Percentiles rank a stretch among this genome's conserved stretches.
phyloP scores from a whole-genome alignment of 2,797 vertebrate species.

The Micrastur ruficollis region DNA sequence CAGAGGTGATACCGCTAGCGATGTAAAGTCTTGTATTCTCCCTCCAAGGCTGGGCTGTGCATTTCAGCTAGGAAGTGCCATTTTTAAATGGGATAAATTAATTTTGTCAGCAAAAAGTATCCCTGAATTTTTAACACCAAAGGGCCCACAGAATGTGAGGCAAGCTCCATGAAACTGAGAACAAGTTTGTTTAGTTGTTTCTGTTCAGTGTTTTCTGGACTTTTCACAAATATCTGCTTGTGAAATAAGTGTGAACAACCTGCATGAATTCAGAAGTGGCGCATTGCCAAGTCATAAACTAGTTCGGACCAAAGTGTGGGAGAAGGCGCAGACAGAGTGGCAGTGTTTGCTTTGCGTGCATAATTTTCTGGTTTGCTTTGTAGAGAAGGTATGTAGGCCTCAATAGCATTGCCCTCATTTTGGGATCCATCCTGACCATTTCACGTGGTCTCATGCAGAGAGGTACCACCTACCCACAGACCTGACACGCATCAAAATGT shows the following conservation, averaged over 20 bases:
- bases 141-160: neutral
- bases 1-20: neutral
- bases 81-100: neutral
- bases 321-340: accelerated
- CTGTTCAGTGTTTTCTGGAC: neutral
- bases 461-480: accelerated
- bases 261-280: neutral
- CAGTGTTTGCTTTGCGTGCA: neutral
- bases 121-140: neutral
- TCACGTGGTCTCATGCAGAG: neutral
- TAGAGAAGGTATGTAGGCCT: neutral
- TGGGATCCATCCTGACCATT: neutral
- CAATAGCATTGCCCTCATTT: neutral
- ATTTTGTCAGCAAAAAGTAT: neutral
- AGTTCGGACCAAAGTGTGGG: neutral
- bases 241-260: neutral
- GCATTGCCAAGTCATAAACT: accelerated
- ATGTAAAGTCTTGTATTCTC: neutral
- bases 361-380: neutral
- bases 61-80: neutral
- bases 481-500: accelerated
- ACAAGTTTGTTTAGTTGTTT: neutral
- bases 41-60: neutral
- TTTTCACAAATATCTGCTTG: neutral
- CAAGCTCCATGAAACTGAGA: neutral